phyloP scores from a whole-genome alignment of 2,113 vertebrate species.

The Alouatta palliata region DNA sequence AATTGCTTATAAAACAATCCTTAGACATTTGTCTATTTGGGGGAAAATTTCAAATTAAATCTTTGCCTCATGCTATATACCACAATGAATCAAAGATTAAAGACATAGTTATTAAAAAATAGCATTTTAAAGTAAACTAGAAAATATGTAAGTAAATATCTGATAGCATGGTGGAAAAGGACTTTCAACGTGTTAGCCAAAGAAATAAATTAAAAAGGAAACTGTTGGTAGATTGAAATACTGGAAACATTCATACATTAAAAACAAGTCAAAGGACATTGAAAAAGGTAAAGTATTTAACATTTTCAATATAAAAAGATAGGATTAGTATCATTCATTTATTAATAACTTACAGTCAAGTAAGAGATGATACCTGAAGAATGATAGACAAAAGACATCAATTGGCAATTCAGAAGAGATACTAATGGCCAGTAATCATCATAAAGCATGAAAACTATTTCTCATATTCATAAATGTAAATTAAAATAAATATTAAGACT shows the following conservation, averaged over 20 bases:
- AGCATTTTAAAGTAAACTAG: background rate
- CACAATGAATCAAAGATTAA: background rate
- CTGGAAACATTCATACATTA: background rate
- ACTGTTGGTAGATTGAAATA: background rate
- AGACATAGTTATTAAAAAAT: background rate
- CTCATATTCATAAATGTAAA: slow-evolving; percentile 10
- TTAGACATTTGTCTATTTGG: background rate
- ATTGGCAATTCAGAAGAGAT: background rate
- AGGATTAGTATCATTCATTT: slow-evolving; percentile 1
- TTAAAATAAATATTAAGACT: background rate
- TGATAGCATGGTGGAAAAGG: background rate
- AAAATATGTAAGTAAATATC: background rate
- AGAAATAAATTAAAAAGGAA: background rate
- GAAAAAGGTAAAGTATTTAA: background rate
- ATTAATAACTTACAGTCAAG: background rate
- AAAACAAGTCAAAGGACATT: background rate
- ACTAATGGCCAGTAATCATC: background rate
- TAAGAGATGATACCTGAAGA: background rate
- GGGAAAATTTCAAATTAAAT: background rate
- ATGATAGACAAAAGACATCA: background rate
- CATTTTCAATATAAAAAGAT: background rate
- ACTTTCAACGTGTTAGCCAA: background rate
- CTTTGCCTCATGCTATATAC: background rate
- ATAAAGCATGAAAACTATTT: background rate
- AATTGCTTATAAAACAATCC: background rate